These are phyloP conservation scores for Onthophagus taurus DNA, from an alignment of 1,140 invertebrate genomes.

Conservation along the genomic window DNA sequence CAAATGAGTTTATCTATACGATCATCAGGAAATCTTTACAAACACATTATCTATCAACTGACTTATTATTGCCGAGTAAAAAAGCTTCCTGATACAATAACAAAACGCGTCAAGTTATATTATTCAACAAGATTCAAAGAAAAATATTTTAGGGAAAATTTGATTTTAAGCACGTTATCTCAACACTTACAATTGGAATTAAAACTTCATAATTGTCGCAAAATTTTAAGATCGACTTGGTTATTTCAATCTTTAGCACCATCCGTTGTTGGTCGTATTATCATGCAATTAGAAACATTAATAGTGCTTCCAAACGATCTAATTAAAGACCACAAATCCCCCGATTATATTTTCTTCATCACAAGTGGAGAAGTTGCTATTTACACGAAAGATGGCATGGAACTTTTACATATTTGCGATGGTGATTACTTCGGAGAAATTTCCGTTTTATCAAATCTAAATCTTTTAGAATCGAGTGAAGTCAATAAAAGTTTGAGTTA, in stretches of 20 bases:
- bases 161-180: conserved; percentile 4
- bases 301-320: conserved; percentile 5
- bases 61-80: conserved; percentile 1
- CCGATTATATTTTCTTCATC: conserved; percentile 5
- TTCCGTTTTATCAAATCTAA: not conserved
- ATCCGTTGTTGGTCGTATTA: conserved; percentile 3
- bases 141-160: conserved; percentile 4
- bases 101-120: not conserved
- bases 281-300: not conserved
- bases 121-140: conserved; percentile 6
- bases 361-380: not conserved
- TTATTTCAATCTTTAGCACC: conserved; percentile 4
- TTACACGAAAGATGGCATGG: not conserved
- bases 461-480: too few relatives aligned
- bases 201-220: not conserved
- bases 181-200: conserved; percentile 4
- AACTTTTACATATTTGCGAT: conserved; percentile 8
- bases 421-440: conserved; percentile 9
- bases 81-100: not conserved
- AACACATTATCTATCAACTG: conserved; percentile 1
- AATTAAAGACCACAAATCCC: not conserved
- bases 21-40: conserved; percentile 4
- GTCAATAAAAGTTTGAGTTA: too few relatives aligned
- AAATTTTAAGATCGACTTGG: conserved; percentile 1
- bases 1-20: not conserved